Conservation (phyloP, 1,140 invertebrate genomes). For the Magallana angulata region DNA sequence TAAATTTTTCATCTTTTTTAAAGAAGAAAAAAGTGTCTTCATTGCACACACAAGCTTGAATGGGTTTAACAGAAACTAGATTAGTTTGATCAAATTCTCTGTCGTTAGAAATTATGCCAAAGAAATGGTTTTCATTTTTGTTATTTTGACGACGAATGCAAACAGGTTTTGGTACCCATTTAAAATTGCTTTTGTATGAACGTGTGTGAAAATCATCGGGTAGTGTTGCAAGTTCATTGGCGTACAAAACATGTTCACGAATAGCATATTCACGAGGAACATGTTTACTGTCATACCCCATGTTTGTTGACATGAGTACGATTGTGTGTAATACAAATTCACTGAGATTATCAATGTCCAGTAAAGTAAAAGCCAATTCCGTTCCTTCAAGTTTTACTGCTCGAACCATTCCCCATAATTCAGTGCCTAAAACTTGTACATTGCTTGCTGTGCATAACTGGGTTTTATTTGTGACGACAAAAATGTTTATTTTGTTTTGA, state of each 20-base stretch:
- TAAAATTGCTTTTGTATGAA: background rate
- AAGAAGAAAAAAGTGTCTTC: background rate
- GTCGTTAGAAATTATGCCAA: background rate
- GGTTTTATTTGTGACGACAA: background rate
- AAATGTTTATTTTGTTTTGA: background rate
- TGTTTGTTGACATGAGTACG: background rate
- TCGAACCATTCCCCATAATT: conserved; percentile 53
- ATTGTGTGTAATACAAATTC: background rate
- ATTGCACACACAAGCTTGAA: background rate
- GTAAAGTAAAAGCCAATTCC: background rate
- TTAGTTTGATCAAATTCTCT: background rate
- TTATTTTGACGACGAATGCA: background rate
- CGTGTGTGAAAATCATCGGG: background rate
- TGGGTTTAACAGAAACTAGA: background rate
- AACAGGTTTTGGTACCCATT: background rate
- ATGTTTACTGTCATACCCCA: background rate
- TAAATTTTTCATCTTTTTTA: background rate
- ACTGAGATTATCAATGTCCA: background rate
- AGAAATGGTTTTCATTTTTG: background rate
- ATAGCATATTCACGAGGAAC: background rate
- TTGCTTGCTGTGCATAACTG: background rate
- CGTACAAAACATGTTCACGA: background rate
- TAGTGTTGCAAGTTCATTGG: background rate
- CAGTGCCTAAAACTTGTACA: conserved; percentile 30
- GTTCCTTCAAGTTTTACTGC: conserved; percentile 19